Base-by-base conservation (phyloP, 2,888 invertebrate genomes). In the Linnaemya tessellans region DNA sequence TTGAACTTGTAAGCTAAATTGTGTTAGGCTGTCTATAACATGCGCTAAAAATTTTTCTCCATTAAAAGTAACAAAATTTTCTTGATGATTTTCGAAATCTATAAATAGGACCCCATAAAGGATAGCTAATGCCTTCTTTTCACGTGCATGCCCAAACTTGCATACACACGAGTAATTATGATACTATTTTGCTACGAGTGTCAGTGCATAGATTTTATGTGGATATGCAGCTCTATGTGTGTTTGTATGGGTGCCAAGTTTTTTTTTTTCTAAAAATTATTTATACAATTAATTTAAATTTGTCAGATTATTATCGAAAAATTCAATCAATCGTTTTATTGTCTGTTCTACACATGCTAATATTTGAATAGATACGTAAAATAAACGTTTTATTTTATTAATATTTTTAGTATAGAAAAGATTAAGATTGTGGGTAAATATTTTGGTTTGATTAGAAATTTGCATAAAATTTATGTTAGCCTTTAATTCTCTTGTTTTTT, bases 301-400 rank as follows among this genome's bases (percentile, higher is more conserved):
- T 85, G 85, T 85, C 85, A 85, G 85, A 85, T 85, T 85, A 79
- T 75, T 85, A 85, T 85, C 85, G 79, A 67, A 82, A 82, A 71
- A 68, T 85, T 85, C 85, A 82, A 85, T 85, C 85, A 85, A 82
- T 70, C 68, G 64, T 80, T 73, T 71, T 62, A 54, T 73, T 54
- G 60, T 67, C 25, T 60, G 54, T 56, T 54, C 15, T 43, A 41
- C 46, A 67, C 58, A 51, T 62, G 30, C 18, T 74, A 18, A n/a
- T 22, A 68, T 62, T 81, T 70, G 43, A 56, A 81, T 30, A 71
- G 71, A 75, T 67, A 30, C 13, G 35, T 13, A 25, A 41, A 81
- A 78, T 43, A 68, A 67, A 78, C 70, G 73, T 74, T 84, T 46
- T 81, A 68, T 68, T 84, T 77, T 78, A 54, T 62, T 74, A 60